These are phyloP conservation scores for Turritopsis dohrnii DNA, from an alignment of 30 jellyfish, hydroid and myxozoan species.

Conservation along the genomic window DNA sequence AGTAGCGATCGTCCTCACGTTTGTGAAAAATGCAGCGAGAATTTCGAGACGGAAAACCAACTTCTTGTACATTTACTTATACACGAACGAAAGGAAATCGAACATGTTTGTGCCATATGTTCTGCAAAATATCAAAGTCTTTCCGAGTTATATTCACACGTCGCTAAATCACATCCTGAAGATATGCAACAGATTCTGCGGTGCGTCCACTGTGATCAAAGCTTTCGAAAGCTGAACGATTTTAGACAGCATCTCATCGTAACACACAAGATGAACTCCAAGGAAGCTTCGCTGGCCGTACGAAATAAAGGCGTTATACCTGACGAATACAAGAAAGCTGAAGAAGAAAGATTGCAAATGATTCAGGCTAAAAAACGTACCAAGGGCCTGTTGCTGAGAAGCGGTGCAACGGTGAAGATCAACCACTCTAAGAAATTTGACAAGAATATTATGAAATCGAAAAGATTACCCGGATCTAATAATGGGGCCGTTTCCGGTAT, in stretches of 20 bases:
- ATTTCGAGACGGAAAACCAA: conserved; percentile 1
- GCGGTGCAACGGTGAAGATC: conserved; percentile 14
- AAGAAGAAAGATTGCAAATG: conserved; percentile 1
- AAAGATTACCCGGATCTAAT: neutral
- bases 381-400: conserved; percentile 16
- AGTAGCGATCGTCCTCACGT: conserved; percentile 36
- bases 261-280: conserved; percentile 36
- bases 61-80: conserved; percentile 3
- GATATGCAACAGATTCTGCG: neutral
- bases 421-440: neutral
- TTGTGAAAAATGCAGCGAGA: conserved; percentile 49
- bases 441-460: neutral
- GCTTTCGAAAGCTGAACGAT: conserved; percentile 6
- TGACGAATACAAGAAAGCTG: conserved; percentile 13
- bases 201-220: conserved; percentile 30
- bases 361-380: neutral
- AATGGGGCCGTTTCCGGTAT: conserved; percentile 8
- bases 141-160: conserved; percentile 25
- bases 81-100: conserved; percentile 22
- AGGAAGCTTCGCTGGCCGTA: conserved; percentile 52
- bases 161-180: neutral
- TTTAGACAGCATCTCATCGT: conserved; percentile 37
- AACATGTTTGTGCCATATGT: conserved; percentile 25
- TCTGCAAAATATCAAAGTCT: conserved; percentile 28
- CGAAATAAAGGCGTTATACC: conserved; percentile 33